Percentiles rank a stretch among this genome's conserved stretches.
Conservation (phyloP, 2,113 vertebrate genomes). For the Crotalus helleri region DNA sequence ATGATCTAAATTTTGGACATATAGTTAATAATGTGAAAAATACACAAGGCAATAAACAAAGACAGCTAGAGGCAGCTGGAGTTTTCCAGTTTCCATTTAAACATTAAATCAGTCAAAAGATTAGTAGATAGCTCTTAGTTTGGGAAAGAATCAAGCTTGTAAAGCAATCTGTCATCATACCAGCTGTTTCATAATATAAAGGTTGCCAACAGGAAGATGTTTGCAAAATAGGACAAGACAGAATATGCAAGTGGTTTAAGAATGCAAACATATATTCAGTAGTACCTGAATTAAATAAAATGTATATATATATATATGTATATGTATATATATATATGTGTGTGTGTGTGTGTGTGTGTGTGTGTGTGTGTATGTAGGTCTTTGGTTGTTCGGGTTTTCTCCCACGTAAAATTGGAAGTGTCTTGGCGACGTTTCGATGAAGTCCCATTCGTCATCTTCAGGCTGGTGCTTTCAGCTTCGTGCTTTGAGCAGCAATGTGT, state of each 20-base stretch:
- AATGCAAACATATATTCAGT: neutral
- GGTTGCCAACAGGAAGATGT: neutral
- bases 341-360: fast-evolving
- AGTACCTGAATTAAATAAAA: neutral
- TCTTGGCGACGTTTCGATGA: no score
- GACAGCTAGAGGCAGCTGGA: neutral
- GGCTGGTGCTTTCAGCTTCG: no score
- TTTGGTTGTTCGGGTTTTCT: no score
- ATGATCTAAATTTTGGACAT: neutral
- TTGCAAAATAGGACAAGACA: neutral
- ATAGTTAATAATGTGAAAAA: neutral
- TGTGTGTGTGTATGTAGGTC: no score
- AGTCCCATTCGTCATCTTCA: no score
- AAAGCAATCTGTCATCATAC: neutral
- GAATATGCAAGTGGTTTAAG: neutral
- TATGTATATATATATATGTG: no score
- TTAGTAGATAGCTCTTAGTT: neutral
- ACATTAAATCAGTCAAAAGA: neutral
- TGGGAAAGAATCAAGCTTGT: neutral
- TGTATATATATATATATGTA: neutral
- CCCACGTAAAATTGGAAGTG: no score
- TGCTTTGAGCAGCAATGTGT: no score
- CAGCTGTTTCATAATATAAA: neutral
- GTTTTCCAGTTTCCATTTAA: neutral
- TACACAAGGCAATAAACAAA: neutral